Base-by-base conservation (phyloP, 2,113 vertebrate genomes). In the Montifringilla adamsi region DNA sequence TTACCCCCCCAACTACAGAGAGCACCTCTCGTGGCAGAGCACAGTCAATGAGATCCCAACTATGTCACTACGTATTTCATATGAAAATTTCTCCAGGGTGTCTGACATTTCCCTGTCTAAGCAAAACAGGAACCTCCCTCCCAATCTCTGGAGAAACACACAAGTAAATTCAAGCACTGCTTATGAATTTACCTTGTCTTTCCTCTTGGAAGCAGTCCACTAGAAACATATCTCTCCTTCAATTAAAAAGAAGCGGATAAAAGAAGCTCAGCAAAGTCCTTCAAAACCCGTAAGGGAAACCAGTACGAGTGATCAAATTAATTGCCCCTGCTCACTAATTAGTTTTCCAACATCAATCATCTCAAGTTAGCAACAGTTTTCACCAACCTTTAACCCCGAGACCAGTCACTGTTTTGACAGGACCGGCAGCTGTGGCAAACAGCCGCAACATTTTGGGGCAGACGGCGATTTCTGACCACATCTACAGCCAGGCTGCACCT, bases 311-410 rank as follows among this genome's bases (percentile, higher is more conserved):
- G 75, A 97, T 88, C 94, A 79, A 89, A 95, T 93, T 91, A 97
- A 97, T 72, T 62, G 77, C 63, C 86, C 80, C 90, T 92, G n/a
- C 70, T 91, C 86, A 66, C 88, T 96, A 98, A 98, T 98, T 98
- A 94, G 94, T 96, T 98, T 96, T 92, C 81, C 83, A 95, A 95
- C 77, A 97, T 96, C 97, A 96, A 87, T 92, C 92, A 81, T 86
- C 96, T 97, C 94, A 96, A 96, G 93, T 96, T 97, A 91, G 93
- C 95, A 96, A 96, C 80, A 92, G 91, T 97, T 97, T 97, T 98
- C 94, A 91, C 94, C 88, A 90, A 95, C 97, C 97, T 98, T 93
- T 98, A 96, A 96, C 97, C 97, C 93, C 15, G 10, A 73, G 86
- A 82, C 52, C 15, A 97, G 94, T 55, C 59, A 35, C 91, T 96